Evolutionary conservation across 2,113 vertebrate genomes (phyloP), one percentile per base, ranked within the genome.

Genomic region (Perca fluviatilis): DNA sequence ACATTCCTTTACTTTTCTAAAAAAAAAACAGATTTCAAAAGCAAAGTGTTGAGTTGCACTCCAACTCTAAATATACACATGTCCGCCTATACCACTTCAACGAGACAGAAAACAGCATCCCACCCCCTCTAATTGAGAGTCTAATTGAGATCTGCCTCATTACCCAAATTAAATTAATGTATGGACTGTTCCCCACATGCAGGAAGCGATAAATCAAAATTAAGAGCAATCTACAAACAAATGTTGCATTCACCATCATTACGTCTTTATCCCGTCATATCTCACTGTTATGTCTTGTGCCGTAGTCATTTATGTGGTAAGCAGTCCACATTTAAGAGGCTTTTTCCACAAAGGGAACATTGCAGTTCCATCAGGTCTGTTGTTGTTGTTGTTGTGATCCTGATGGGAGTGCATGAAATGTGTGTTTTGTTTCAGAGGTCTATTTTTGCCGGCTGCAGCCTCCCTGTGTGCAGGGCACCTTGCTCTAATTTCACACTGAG

Each of bases 401-500:
- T 16, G 57, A 64, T 47, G 57, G 57, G 66, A 49, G 19, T 19
- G 68, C 40, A 56, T 19, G 54, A 21, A 60, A 65, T 46, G 57
- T 60, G 49, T 56, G n/a, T 68, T 74, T 72, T 54, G 67, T 79
- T 57, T 77, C 54, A 21, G 7, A 43, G 56, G 40, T 68, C 74
- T 78, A 67, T 86, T 77, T 81, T 65, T 73, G 43, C 25, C 36
- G 65, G 4, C 67, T 7, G 61, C 62, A 36, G 50, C 54, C 57
- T 72, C 2, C 30, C 51, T n/a, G 33, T 63, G 62, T 58, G 18
- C 53, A n/a, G 56, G 63, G 21, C 33, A 82, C 79, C 70, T 65
- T 71, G 47, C 74, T 82, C 54, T 40, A 33, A 78, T 84, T 83
- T 77, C 79, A 77, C 63, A 60, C 69, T 40, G 50, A 79, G 54